Base-by-base conservation (phyloP, 2,113 vertebrate genomes). In the Cephalopholis sonnerati region DNA sequence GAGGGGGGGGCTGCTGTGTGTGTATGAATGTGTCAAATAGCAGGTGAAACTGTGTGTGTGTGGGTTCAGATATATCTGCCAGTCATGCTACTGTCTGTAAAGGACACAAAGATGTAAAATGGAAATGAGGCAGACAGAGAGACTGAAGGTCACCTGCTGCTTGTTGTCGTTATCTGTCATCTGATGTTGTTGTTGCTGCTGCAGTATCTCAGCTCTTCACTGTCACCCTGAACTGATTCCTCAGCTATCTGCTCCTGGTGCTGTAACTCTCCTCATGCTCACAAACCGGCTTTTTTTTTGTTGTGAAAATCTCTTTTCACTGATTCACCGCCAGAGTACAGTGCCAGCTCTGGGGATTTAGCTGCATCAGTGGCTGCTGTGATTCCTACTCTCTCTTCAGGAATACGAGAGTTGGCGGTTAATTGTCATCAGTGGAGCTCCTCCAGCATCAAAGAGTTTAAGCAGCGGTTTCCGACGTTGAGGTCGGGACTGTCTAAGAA, bases 121-220 rank as follows among this genome's bases (percentile, higher is more conserved):
- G 74, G 66, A 69, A 81, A 80, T 41, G 67, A 77, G 67, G 57
- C 67, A 6, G 67, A 63, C 41, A 24, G 67, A 63, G 50, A 66
- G 77, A 65, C 71, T 78, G 84, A 80, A 85, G 88, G 88, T 89
- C 83, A 74, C 66, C 68, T 51, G 74, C 82, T 51, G 74, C 83
- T 84, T 58, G 71, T 70, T 74, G 78, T 84, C 46, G 81, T 82
- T 82, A 66, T 89, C 88, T 80, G 85, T 77, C 70, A 74, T 79
- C 68, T 77, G 39, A 53, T 67, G 86, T 20, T 41, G 74, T 24
- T 32, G 76, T 57, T 36, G 75, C 36, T 36, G 76, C 63, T 20
- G 59, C 50, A 22, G 77, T 27, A 32, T 80, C 39, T 68, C 78
- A 39, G 44, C 71, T 25, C 72, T 3, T 70, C 51, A 6, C 77